Percentiles rank a stretch among this genome's conserved stretches.
phyloP scores from a whole-genome alignment of 2,888 invertebrate genomes.

The Lepas anatifera region DNA sequence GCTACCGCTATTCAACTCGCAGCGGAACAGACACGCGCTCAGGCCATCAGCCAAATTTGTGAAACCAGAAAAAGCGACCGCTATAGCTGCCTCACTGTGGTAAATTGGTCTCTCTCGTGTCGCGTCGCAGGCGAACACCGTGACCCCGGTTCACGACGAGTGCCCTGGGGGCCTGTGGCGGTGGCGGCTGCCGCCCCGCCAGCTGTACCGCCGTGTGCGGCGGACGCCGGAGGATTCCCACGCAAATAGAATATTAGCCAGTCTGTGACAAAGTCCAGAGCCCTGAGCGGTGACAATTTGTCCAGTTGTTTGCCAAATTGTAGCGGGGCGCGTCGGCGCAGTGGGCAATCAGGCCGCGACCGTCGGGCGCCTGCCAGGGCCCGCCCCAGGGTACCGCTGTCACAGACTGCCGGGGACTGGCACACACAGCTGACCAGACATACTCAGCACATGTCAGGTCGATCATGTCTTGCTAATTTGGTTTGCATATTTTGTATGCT shows the following conservation, averaged over 20 bases:
- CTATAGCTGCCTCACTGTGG: background rate
- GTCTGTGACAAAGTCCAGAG: background rate
- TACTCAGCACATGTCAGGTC: no score
- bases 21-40: no score
- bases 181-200: background rate
- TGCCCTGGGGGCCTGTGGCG: background rate
- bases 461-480: no score
- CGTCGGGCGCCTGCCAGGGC: background rate
- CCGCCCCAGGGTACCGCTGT: no score
- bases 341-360: background rate
- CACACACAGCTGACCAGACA: no score
- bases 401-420: no score
- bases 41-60: background rate
- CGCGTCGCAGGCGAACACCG: background rate
- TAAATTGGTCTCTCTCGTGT: background rate
- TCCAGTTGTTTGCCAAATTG: constrained; percentile 11
- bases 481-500: no score
- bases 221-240: background rate
- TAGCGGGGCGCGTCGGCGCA: background rate
- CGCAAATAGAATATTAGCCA: constrained; percentile 2
- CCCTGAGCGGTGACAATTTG: background rate
- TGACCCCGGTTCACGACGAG: background rate
- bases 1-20: no score
- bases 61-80: background rate
- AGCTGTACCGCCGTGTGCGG: background rate